These are phyloP conservation scores for Sinhomidia bicolor DNA, from an alignment of 2,888 invertebrate species.

Conservation along the genomic window DNA sequence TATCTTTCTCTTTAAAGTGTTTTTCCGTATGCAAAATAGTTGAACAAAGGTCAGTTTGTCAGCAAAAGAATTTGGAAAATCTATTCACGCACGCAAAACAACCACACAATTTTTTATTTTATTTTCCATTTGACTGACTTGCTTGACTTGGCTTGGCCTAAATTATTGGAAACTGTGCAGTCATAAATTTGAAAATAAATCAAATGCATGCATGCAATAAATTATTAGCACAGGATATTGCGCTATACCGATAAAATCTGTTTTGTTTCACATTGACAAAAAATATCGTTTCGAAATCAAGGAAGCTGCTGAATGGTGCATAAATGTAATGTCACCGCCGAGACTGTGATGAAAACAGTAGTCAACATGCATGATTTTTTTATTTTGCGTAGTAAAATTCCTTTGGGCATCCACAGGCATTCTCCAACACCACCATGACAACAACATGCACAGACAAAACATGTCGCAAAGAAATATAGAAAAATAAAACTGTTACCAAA, in stretches of 20 bases:
- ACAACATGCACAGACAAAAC: background rate
- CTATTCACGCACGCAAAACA: slow-evolving; percentile 5
- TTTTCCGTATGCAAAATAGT: background rate
- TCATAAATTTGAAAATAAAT: slow-evolving; percentile 32
- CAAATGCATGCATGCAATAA: background rate
- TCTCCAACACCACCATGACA: background rate
- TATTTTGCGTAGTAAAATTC: background rate
- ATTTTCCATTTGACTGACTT: background rate
- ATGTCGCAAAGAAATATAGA: background rate
- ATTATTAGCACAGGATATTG: background rate
- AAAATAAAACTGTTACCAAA: background rate
- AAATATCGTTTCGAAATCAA: background rate
- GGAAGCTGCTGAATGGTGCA: no score
- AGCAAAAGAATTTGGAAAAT: slow-evolving; percentile 3
- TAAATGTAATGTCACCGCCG: no score
- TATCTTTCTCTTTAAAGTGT: no score
- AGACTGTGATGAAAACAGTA: background rate
- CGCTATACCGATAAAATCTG: background rate
- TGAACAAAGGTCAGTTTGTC: slow-evolving; percentile 22
- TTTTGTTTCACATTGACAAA: slow-evolving; percentile 10
- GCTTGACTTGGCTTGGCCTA: no score
- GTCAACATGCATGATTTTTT: background rate
- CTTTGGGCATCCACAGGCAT: background rate
- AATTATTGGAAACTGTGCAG: background rate
- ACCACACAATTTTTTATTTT: no score